Evolutionary conservation across 2,888 invertebrate species (phyloP), one percentile per base, ranked within the genome.

Genomic region (Pristionchus mayeri): DNA sequence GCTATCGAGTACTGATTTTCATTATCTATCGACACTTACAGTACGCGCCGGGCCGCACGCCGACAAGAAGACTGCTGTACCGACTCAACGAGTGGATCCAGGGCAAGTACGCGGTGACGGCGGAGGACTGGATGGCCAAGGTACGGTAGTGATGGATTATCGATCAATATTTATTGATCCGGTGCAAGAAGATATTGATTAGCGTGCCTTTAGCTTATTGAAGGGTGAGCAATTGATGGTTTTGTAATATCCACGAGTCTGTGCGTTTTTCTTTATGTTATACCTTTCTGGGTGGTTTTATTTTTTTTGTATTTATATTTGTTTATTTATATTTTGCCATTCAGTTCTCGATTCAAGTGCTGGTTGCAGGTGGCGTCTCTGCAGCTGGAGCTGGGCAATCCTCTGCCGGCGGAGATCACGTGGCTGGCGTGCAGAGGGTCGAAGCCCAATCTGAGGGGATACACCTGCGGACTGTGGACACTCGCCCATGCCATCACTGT

Each of bases 401-500:
- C 93, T 16, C 85, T 93, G 9, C 90, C 92, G 52, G 79, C 87
- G 71, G 88, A 90, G 84, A 85, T 90, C 37, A 86, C 85, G 1
- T 98, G 96, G 95, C 93, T 96, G 52, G 96, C 95, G 2, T 99
- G 98, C 92, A 95, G 94, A 89, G 97, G 97, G 16, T 97, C 97
- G 89, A 94, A 95, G 85, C 93, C 95, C 0, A 94, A 95, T 86
- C 95, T 95, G 89, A 95, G 98, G 44, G 75, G 84, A 27, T 98
- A 96, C 93, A 96, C 97, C 0, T 99, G 98, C 93, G 96, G 97
- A 0, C 94, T 99, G 50, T 99, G 99, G 99, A 96, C 95, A 21
- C 94, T 97, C 89, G 98, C 98, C 93, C 99, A 99, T 93, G 96
- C 96, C 54, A 93, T 99, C 85, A 96, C 97, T 0, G 96, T 97